Base-by-base conservation (phyloP, 2,888 invertebrate species). In the Adelphocoris suturalis region DNA sequence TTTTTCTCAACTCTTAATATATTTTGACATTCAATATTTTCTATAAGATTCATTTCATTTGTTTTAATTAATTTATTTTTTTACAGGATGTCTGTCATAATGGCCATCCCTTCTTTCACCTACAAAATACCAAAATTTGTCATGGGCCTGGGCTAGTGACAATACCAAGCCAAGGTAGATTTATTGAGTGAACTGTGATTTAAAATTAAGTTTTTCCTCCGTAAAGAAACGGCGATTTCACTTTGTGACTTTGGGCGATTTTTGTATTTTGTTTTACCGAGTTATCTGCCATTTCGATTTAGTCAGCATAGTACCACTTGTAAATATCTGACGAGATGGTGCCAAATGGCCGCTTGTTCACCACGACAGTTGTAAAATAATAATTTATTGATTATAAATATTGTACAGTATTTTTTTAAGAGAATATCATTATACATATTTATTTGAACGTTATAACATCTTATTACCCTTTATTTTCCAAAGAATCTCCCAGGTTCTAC, bases 101-200 rank as follows among this genome's bases (percentile, higher is more conserved):
- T 97, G 95, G 97, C 97, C 92, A 96, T 97, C 93, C 97, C 97
- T 92, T 96, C 97, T 94, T 95, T 96, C 93, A 96, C 96, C 90
- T 96, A 96, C 93, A 96, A 96, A 94, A 95, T 97, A 94, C 97
- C 97, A 93, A 97, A 97, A 94, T 97, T 97, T 93, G 97, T 97
- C 92, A 95, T 97, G 94, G 97, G 97, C 91, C 95, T 97, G 92
- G 97, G 97, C 93, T 97, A 95, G 84, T n/a, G 86, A 47, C 28
- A 46, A 75, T 52, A 7, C 78, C 78, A 46, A 27, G 16, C 16
- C 52, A 52, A 61, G n/a, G 28, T 52, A 27, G 85, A 46, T 37
- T 78, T 46, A 78, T 46, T 78, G 78, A 78, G 78, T 78, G 37
- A 85, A 85, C 85, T 85, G 85, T 85, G 85, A 85, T 85, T 85